phyloP scores from a whole-genome alignment of 2,888 invertebrate genomes.

The Diplazon laetatorius region DNA sequence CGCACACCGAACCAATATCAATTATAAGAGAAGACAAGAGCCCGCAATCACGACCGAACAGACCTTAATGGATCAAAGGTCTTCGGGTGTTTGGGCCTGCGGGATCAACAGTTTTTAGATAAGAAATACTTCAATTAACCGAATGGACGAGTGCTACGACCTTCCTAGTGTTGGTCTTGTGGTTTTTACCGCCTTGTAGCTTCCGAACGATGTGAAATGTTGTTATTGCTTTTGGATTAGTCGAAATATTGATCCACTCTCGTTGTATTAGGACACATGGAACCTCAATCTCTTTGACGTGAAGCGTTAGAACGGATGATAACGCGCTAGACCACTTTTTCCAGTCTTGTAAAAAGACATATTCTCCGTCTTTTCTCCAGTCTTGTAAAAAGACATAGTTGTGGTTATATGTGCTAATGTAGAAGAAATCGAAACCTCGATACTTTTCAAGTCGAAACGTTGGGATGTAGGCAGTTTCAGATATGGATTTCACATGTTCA shows the following conservation, averaged over 20 bases:
- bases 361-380: background rate
- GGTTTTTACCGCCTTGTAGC: slow-evolving; percentile 5
- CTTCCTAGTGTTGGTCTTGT: slow-evolving; percentile 44
- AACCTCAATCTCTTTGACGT: slow-evolving; percentile 20
- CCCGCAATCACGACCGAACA: slow-evolving; percentile 80
- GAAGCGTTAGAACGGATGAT: slow-evolving; percentile 34
- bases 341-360: no score
- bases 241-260: slow-evolving; percentile 63
- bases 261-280: background rate
- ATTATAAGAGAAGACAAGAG: slow-evolving; percentile 82
- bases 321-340: background rate
- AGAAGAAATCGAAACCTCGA: background rate
- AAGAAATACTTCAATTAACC: slow-evolving; percentile 82
- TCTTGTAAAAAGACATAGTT: background rate
- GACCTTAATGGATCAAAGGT: slow-evolving; percentile 81
- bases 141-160: slow-evolving; percentile 52
- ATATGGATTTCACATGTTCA: slow-evolving; percentile 35
- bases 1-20: slow-evolving; percentile 79
- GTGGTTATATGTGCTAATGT: background rate
- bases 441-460: background rate
- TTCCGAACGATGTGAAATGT: slow-evolving; percentile 35
- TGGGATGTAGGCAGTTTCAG: background rate
- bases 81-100: slow-evolving; percentile 68
- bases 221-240: slow-evolving; percentile 67
- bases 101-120: slow-evolving; percentile 81